Percentiles rank a stretch among this genome's conserved stretches.
phyloP scores from a whole-genome alignment of 2,797 vertebrate genomes.

The Leptodactylus fallax region DNA sequence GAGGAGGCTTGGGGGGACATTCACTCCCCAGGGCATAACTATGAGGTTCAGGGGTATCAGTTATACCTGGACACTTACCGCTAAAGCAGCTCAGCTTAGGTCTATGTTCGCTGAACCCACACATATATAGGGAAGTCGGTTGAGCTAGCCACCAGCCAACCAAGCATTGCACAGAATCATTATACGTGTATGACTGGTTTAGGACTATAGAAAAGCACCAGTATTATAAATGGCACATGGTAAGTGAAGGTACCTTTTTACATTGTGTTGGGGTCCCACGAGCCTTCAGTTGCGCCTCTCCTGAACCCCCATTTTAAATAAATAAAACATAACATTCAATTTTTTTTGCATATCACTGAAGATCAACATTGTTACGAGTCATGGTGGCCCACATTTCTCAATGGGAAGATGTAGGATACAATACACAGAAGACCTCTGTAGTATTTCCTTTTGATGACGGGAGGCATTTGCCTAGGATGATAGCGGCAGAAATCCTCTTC shows the following conservation, averaged over 20 bases:
- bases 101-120: no score
- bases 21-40: no score
- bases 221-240: no score
- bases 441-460: slow-evolving; percentile 17
- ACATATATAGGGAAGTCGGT: no score
- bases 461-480: slow-evolving; percentile 11
- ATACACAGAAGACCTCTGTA: background rate
- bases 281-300: background rate
- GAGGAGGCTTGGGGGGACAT: no score
- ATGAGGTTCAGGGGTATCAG: no score
- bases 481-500: background rate
- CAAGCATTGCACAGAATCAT: no score
- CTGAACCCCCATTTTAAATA: background rate
- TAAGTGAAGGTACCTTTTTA: background rate
- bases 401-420: background rate
- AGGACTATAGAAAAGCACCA: no score
- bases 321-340: background rate
- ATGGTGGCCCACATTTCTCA: background rate
- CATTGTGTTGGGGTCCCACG: background rate
- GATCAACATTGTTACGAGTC: background rate
- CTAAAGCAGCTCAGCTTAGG: no score
- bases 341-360: background rate
- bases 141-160: no score
- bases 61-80: no score
- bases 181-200: no score